Percentiles rank a stretch among this genome's conserved stretches.
These are phyloP conservation scores for Crenuchus spilurus DNA, from an alignment of 2,797 vertebrate genomes.

Conservation along the genomic window DNA sequence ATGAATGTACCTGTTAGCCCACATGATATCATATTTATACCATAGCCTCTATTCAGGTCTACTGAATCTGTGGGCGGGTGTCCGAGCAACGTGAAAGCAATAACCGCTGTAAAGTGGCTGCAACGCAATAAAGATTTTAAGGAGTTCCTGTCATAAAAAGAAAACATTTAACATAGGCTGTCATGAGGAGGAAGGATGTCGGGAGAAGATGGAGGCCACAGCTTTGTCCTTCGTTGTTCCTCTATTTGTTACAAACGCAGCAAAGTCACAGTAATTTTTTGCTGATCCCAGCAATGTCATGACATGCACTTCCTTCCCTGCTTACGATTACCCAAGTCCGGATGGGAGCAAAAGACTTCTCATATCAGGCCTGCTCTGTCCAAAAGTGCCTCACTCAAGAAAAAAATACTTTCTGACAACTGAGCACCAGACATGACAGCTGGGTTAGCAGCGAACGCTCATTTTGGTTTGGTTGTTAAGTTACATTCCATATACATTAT, in stretches of 20 bases:
- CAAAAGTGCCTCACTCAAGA: no score
- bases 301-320: conserved; percentile 47
- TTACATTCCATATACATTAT: no score
- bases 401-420: no score
- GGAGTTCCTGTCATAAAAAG: conserved; percentile 7
- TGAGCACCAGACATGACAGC: no score
- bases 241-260: conserved; percentile 38
- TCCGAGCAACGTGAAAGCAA: not conserved
- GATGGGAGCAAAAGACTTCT: not conserved
- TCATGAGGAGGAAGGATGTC: conserved; percentile 35
- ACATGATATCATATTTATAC: not conserved
- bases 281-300: conserved; percentile 41
- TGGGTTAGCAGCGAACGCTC: no score
- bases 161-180: not conserved
- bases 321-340: conserved; percentile 19
- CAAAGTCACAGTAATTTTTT: conserved; percentile 17
- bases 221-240: conserved; percentile 25
- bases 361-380: not conserved
- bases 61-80: not conserved
- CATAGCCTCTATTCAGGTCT: not conserved
- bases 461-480: no score
- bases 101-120: conserved; percentile 3
- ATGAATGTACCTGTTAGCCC: not conserved
- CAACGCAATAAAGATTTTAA: not conserved
- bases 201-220: not conserved